Percentiles rank a stretch among this genome's conserved stretches.
phyloP scores from a whole-genome alignment of 2,888 invertebrate genomes.

The Alloplasta piceator region DNA sequence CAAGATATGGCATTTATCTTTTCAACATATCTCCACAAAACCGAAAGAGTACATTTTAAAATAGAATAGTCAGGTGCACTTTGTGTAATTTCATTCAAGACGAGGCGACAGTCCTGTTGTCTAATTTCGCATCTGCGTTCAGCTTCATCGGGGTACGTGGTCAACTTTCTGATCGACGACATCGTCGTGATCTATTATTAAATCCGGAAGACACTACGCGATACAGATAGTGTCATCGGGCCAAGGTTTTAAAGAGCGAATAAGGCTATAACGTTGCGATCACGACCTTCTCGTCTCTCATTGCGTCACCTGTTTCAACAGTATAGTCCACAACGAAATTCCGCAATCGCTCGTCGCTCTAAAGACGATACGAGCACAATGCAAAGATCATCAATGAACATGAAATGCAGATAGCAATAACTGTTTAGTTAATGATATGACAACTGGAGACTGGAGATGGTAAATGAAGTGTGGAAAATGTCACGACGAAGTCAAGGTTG shows the following conservation, averaged over 20 bases:
- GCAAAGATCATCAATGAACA: background rate
- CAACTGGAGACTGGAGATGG: background rate
- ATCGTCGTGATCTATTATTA: conserved; percentile 61
- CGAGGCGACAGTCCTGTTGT: background rate
- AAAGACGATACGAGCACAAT: background rate
- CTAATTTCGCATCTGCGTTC: conserved; percentile 13
- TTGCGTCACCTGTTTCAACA: conserved; percentile 54
- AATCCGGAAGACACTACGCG: conserved; percentile 51
- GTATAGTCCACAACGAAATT: conserved; percentile 5
- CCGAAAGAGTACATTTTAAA: too few relatives aligned
- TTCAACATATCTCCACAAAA: too few relatives aligned
- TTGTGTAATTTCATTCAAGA: too few relatives aligned
- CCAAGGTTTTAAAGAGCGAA: conserved; percentile 57
- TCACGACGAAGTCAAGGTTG: conserved; percentile 16
- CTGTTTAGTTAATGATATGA: background rate
- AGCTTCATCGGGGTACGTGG: conserved; percentile 52
- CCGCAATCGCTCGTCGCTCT: background rate
- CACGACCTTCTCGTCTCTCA: conserved; percentile 49
- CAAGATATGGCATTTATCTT: too few relatives aligned
- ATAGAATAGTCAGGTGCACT: too few relatives aligned
- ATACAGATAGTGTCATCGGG: conserved; percentile 53
- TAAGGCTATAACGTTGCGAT: conserved; percentile 39
- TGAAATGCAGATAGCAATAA: conserved; percentile 5
- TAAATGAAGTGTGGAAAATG: background rate
- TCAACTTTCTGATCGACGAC: conserved; percentile 37